phyloP scores from a whole-genome alignment of 2,113 vertebrate species.

The Anser brachyrhynchus region DNA sequence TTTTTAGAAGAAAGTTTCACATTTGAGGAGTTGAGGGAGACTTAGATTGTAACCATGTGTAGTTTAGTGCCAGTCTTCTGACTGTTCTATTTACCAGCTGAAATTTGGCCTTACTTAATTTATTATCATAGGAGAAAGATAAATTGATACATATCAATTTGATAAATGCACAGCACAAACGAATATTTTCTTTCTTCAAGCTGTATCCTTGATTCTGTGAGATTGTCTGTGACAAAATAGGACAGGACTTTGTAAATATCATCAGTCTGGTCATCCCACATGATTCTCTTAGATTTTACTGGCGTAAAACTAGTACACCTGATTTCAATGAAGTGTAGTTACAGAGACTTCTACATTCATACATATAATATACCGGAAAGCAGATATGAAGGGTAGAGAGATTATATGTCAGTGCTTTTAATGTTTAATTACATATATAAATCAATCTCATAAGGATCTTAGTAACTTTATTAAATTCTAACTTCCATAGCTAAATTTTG shows the following conservation, averaged over 20 bases:
- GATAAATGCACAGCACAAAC: neutral
- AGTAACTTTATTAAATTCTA: neutral
- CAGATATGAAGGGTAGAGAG: neutral
- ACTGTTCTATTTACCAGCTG: neutral
- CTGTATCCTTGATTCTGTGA: neutral
- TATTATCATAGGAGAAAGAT: neutral
- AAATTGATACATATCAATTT: neutral
- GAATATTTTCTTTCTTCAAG: neutral
- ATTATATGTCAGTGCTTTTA: neutral
- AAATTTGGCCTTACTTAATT: slow-evolving; percentile 1
- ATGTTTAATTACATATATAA: neutral
- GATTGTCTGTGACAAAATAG: neutral
- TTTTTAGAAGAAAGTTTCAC: slow-evolving; percentile 32
- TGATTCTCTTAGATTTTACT: neutral
- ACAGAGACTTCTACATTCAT: neutral
- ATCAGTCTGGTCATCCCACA: neutral
- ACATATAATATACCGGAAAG: neutral
- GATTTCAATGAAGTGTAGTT: neutral
- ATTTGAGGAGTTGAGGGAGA: neutral
- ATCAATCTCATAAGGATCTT: neutral
- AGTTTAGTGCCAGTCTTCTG: neutral
- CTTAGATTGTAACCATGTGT: neutral
- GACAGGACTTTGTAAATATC: neutral
- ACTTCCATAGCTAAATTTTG: neutral
- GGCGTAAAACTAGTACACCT: neutral